These are phyloP conservation scores for Pterostichus madidus DNA, from an alignment of 2,888 invertebrate species.

Conservation along the genomic window DNA sequence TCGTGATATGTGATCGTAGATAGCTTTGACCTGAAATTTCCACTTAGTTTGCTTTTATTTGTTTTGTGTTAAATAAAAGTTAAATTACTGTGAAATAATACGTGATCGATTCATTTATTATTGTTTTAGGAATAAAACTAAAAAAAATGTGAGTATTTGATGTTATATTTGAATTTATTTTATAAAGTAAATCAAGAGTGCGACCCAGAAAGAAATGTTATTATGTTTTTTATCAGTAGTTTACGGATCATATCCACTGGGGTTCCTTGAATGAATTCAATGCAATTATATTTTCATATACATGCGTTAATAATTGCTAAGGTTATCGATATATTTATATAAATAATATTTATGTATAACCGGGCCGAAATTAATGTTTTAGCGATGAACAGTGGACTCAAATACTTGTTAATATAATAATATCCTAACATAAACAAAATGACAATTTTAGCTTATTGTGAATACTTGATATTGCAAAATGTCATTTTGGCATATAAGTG, in stretches of 20 bases:
- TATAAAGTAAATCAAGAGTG: not conserved
- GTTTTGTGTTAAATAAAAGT: conserved; percentile 17
- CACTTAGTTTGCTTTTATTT: not conserved
- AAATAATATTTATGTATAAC: too few species aligned
- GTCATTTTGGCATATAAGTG: too few species aligned
- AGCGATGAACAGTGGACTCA: too few species aligned
- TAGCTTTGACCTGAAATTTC: conserved; percentile 8
- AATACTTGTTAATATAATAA: too few species aligned
- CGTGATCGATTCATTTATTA: not conserved
- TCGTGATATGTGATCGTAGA: conserved; percentile 10
- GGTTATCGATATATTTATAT: too few species aligned
- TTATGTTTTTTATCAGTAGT: not conserved
- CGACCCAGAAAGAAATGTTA: not conserved
- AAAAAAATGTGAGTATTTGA: not conserved
- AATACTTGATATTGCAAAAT: too few species aligned
- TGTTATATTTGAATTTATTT: not conserved
- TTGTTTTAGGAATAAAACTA: not conserved
- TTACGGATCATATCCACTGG: not conserved
- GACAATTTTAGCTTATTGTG: too few species aligned
- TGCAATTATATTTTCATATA: too few species aligned
- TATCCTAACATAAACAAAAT: too few species aligned
- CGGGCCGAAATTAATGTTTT: too few species aligned
- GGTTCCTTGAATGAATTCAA: too few species aligned
- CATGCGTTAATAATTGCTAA: too few species aligned
- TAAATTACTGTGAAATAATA: conserved; percentile 9